Evolutionary conservation across 2,888 invertebrate genomes (phyloP).

Genomic region (Nephrotoma flavescens): DNA sequence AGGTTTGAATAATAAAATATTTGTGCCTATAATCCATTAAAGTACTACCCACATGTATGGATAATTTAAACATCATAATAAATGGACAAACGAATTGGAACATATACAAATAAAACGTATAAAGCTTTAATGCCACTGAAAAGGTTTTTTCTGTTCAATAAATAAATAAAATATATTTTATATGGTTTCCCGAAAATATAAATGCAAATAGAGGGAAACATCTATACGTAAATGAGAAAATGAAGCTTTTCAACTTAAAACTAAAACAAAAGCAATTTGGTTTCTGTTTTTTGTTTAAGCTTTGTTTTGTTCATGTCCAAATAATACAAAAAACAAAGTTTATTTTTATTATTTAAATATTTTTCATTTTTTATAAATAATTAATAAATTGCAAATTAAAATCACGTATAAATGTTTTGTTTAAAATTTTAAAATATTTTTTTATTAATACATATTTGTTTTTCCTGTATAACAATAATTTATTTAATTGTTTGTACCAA

Average conservation of each 20-base stretch:
- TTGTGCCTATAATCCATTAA: too few relatives aligned
- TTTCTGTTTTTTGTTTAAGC: background rate
- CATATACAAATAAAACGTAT: background rate
- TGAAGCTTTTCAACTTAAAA: background rate
- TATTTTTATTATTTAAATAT: background rate
- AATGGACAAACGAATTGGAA: background rate
- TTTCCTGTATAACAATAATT: background rate
- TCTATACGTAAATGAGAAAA: background rate
- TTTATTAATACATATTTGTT: background rate
- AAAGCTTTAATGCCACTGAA: background rate
- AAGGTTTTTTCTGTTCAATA: background rate
- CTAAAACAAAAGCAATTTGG: background rate
- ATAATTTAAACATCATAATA: background rate
- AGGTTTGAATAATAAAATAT: too few relatives aligned
- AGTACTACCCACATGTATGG: too few relatives aligned
- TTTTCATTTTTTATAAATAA: background rate
- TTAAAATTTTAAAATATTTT: background rate
- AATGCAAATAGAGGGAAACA: background rate
- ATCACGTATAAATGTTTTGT: background rate
- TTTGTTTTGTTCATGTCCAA: background rate
- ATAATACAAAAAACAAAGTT: background rate
- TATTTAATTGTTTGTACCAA: background rate
- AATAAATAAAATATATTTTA: background rate
- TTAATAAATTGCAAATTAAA: background rate
- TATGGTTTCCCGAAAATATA: background rate